Base-by-base conservation (phyloP, 2,888 invertebrate genomes). In the Eudasyphora cyanicolor region DNA sequence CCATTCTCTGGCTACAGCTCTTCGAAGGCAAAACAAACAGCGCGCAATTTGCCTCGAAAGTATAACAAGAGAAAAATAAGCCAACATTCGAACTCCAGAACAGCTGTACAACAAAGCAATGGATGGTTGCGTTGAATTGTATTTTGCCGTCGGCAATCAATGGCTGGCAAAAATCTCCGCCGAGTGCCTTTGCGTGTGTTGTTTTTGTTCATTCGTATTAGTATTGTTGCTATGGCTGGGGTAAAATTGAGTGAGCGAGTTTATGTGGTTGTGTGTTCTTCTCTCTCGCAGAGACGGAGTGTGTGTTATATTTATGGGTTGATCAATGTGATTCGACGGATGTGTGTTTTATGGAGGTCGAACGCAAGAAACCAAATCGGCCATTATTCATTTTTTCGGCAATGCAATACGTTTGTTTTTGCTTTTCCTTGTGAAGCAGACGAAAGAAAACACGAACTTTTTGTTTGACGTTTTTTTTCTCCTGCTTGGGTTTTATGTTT, bases 361-460 rank as follows among this genome's bases (percentile, higher is more conserved):
- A 76, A 84, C 87, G 89, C 51, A 49, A 64, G 51, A 76, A 69
- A 76, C 81, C 77, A 84, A 81, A 84, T 89, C 91, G 89, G 92
- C 91, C 92, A 92, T 92, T 92, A 91, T 89, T 91, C 90, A 92
- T 91, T 89, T 89, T 89, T 88, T 86, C 85, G 76, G 77, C 74
- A n/a, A 38, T n/a, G n/a, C n/a, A n/a, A n/a, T n/a, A n/a, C n/a
- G n/a, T n/a, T n/a, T n/a, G n/a, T n/a, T n/a, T n/a, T n/a, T n/a
- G n/a, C n/a, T n/a, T n/a, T n/a, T n/a, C n/a, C n/a, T n/a, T n/a
- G n/a, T n/a, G 80, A 62, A 57, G 19, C 70, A 71, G 67, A 76
- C 71, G 17, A 64, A 64, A 75, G 17, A 64, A 64, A 75, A 76
- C 45, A 12, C 42, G 49, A 17, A 67, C 27, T 57, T 69, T 69